phyloP scores from a whole-genome alignment of 1,140 invertebrate species.

The Halotydeus destructor region DNA sequence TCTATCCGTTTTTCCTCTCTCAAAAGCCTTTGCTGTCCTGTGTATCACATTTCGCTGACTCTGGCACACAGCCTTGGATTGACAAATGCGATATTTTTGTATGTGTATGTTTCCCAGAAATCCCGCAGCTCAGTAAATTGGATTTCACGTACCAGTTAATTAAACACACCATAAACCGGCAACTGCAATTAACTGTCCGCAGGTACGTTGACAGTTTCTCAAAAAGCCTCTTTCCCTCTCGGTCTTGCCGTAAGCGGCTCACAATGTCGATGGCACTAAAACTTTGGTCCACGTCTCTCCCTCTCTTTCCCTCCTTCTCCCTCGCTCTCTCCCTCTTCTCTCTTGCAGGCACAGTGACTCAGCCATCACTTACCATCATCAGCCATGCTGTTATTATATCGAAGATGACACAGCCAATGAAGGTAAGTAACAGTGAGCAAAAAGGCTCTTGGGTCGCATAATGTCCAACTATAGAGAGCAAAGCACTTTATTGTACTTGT shows the following conservation, averaged over 20 bases:
- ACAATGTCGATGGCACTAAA: no score
- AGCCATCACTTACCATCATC: constrained; percentile 1
- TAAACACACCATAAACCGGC: constrained; percentile 13
- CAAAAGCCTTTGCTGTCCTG: no score
- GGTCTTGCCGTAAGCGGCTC: no score
- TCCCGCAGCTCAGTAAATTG: constrained; percentile 10
- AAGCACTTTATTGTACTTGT: no score
- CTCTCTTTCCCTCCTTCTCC: constrained; percentile 3
- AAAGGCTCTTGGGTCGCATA: background rate
- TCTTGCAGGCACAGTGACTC: background rate
- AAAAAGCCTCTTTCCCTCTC: no score
- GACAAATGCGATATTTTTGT: background rate
- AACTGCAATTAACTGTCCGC: constrained; percentile 10
- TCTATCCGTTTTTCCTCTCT: no score
- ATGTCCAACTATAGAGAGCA: no score
- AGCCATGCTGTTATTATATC: constrained; percentile 1
- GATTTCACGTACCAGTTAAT: constrained; percentile 17
- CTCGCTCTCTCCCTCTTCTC: background rate
- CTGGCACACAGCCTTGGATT: no score
- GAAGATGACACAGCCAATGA: background rate
- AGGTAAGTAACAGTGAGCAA: background rate
- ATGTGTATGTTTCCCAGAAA: background rate
- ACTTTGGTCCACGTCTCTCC: constrained; percentile 3
- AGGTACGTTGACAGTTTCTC: constrained; percentile 7
- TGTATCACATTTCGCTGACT: no score